Evolutionary conservation across 2,888 invertebrate species (phyloP), one percentile per base, ranked within the genome.

Genomic region (Pollenia griseotomentosa): DNA sequence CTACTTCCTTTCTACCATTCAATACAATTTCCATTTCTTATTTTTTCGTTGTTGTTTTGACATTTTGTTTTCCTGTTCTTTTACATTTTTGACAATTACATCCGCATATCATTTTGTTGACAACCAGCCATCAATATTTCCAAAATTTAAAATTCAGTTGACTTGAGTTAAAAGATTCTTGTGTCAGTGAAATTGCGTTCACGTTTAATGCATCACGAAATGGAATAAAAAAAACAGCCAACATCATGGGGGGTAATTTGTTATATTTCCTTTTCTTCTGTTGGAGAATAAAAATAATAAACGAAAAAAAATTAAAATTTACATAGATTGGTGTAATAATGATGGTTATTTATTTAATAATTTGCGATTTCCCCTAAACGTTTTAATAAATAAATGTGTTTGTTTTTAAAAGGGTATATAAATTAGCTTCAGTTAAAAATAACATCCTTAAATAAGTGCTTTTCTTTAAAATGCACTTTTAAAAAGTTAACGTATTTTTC

Each of bases 91-190:
- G 87, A 87, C 81, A 81, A 84, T 81, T 84, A 81, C 84, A 84
- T 87, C 87, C 84, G 84, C 83, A 84, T 84, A 84, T 84, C 84
- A 87, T 82, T 87, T 84, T 63, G 84, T 46, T 87, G 87, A 87
- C 87, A 87, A 74, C 66, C 84, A 84, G 70, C 78, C 87, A 84
- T 87, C 87, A 87, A 87, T 87, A 87, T 78, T 78, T 48, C 14
- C 5, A 9, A 48, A 73, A 68, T 70, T 71, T 40, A 33, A 66
- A 46, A 61, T 65, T 57, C 40, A 65, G 46, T 42, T 40, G 1
- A n/a, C 40, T 40, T 59, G 10, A 51, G 44, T 57, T 74, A 14
- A 44, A 80, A n/a, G 48, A 73, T 33, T 63, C 33, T 7, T 80
- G 63, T 63, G 53, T 11, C n/a, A 51, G n/a, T 40, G 10, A 46